A percentile compares a stretch with the other conserved stretches of the same genome.
Evolutionary conservation across 2,113 vertebrate genomes (phyloP).

Genomic region (Zosterops lateralis): DNA sequence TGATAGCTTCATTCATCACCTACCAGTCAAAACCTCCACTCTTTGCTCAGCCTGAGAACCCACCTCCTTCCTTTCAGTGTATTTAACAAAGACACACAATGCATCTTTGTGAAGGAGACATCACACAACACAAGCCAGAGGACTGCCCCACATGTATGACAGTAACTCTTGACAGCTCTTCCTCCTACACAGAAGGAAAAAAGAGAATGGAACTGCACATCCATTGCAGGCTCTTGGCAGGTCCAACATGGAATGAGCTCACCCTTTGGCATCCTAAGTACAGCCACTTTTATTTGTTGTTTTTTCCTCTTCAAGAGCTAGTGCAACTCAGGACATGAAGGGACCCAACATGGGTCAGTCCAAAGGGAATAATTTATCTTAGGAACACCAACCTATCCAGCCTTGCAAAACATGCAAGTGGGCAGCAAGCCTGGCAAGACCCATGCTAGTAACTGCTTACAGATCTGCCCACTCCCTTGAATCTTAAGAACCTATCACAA

Average conservation of each 20-base stretch:
- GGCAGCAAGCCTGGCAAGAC: not conserved
- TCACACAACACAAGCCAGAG: not conserved
- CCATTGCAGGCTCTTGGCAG: not conserved
- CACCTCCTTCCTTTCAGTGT: not conserved
- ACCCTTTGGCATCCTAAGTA: not conserved
- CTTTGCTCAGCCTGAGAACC: not conserved
- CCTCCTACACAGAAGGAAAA: not conserved
- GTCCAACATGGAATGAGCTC: fast-evolving
- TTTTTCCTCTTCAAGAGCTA: not conserved
- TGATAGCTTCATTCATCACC: not conserved
- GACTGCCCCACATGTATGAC: not conserved
- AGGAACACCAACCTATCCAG: not conserved
- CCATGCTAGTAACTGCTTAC: not conserved
- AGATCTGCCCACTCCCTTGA: not conserved
- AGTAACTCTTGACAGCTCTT: not conserved
- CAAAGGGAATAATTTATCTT: not conserved
- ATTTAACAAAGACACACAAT: not conserved
- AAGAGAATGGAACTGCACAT: not conserved
- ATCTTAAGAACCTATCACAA: not conserved
- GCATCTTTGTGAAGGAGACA: not conserved
- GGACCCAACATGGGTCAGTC: not conserved
- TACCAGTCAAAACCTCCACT: not conserved
- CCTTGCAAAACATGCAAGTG: not conserved
- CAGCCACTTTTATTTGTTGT: not conserved
- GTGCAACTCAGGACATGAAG: not conserved